Evolutionary conservation across 1,140 invertebrate genomes (phyloP), one percentile per base, ranked within the genome.

Genomic region (Stratiolaelaps scimitus): DNA sequence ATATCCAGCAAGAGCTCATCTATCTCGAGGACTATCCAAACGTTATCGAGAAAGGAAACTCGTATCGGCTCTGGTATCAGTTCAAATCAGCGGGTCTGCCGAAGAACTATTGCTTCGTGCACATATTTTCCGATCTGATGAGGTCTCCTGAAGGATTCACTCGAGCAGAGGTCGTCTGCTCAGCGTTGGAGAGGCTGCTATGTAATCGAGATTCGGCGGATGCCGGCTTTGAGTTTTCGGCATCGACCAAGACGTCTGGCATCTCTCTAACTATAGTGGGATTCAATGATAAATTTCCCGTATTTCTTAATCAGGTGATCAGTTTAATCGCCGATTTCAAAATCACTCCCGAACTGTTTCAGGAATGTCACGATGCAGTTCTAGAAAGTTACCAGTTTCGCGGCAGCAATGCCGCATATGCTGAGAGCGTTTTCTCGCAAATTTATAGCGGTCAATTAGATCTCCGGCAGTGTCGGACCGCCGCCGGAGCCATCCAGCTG

Each of bases 31-130:
- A 60, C 26, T 60, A 60, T 60, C 53, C 53, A 26, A 60, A 60
- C 34, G 53, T 60, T 26, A 60, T 60, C 20, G 26, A 26, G 26
- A 60, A 60, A 34, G 17, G 26, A 23, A 34, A 26, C 26, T 60
- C 53, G 20, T 34, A 60, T 23, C 13, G 53, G 53, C 23, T 60
- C 26, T 60, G 53, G 53, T 60, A 60, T 60, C 53, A 60, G 53
- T 60, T 60, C 53, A 26, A 34, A 34, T 26, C 26, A 17, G 26
- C 10, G 15, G 34, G 34, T 23, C 34, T 34, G 34, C 53, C 53
- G 53, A 60, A 60, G 34, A 34, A 19, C 15, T 60, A 20, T 26
- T 60, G 13, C 23, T 60, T 20, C 23, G 13, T 60, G 23, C 26
- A 60, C 34, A 29, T 60, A 15, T 26, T 60, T 23, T 17, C 15